Evolutionary conservation across 2,797 vertebrate genomes (phyloP).

Genomic region (Chaenodraco wilsoni): DNA sequence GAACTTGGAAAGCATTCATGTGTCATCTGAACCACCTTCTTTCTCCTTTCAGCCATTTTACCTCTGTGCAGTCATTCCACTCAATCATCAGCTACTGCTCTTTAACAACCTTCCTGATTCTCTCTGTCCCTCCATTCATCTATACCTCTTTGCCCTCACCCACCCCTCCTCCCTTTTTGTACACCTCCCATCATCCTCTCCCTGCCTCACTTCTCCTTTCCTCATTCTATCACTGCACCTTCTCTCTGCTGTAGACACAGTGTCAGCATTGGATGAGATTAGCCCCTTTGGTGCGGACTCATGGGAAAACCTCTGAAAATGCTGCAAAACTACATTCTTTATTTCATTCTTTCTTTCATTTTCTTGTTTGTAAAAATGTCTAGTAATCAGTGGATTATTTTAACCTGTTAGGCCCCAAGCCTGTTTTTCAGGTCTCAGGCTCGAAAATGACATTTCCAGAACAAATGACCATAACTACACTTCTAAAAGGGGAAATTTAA

Average conservation of each 20-base stretch:
- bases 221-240: conserved; percentile 57
- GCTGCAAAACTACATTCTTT: conserved; percentile 23
- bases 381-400: neutral
- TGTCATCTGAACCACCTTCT: conserved; percentile 29
- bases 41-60: conserved; percentile 30
- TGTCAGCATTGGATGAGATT: conserved; percentile 78
- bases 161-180: conserved; percentile 18
- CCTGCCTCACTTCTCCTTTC: conserved; percentile 12
- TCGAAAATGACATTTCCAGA: no score
- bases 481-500: no score
- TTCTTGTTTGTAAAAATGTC: neutral
- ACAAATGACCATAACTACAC: no score
- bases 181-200: conserved; percentile 22
- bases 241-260: conserved; percentile 75
- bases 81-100: conserved; percentile 43
- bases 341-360: conserved; percentile 13
- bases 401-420: no score
- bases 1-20: conserved; percentile 15
- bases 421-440: no score
- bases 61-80: conserved; percentile 22
- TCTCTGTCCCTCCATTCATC: conserved; percentile 39
- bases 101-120: conserved; percentile 42
- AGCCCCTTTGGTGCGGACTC: conserved; percentile 68
- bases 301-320: conserved; percentile 81
- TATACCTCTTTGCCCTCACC: conserved; percentile 30